Conservation (phyloP, 2,797 vertebrate genomes). For the Pangasius sanitwongsei region DNA sequence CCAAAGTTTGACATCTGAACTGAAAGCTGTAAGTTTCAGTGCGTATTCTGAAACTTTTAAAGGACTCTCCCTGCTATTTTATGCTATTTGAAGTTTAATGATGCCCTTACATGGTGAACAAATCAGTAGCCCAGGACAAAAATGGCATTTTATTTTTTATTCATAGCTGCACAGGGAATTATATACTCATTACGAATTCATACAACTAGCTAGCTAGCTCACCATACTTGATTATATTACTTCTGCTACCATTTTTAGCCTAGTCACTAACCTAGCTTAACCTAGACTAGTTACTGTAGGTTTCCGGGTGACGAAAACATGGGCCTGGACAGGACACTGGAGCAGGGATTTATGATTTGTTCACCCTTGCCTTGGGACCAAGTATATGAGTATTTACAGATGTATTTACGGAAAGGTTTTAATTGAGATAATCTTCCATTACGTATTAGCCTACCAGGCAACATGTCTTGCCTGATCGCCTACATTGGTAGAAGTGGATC, state of each 20-base stretch:
- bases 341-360: not conserved
- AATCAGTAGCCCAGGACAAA: not conserved
- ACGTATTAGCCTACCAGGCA: not conserved
- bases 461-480: too few species aligned
- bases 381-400: too few species aligned
- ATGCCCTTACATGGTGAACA: not conserved
- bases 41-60: not conserved
- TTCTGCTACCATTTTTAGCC: too few species aligned
- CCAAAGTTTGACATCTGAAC: not conserved
- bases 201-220: too few species aligned
- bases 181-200: not conserved
- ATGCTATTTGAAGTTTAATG: not conserved
- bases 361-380: too few species aligned
- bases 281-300: not conserved
- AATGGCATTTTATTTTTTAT: not conserved
- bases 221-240: not conserved
- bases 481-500: not conserved
- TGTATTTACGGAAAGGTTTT: too few species aligned
- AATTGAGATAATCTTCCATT: not conserved
- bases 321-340: not conserved
- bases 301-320: not conserved
- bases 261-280: not conserved
- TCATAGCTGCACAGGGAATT: not conserved
- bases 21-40: not conserved
- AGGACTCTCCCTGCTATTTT: not conserved